Evolutionary conservation across 2,797 vertebrate species (phyloP).

Genomic region (Sebastes itinus): DNA sequence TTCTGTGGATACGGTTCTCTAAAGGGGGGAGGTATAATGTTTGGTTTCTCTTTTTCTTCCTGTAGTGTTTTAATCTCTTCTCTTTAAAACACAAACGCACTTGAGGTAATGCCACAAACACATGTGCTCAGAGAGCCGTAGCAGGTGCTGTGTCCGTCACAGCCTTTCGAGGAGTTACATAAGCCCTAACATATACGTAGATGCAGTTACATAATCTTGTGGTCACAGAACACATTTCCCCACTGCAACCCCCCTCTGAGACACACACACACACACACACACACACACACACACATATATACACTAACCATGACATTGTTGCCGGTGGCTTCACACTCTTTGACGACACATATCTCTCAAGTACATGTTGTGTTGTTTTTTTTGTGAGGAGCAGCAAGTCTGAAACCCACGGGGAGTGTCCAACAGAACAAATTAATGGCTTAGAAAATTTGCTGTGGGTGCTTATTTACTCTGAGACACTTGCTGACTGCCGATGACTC

Average conservation of each 20-base stretch:
- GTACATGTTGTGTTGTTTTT: conserved; percentile 6
- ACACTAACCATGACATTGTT: neutral
- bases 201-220: conserved; percentile 41
- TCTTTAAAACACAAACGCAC: neutral
- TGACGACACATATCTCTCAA: neutral
- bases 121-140: neutral
- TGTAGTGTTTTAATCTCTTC: neutral
- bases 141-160: conserved; percentile 1
- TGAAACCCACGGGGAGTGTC: conserved; percentile 8
- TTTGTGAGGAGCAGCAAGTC: conserved; percentile 1
- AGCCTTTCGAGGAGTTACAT: conserved; percentile 27
- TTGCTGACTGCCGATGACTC: conserved; percentile 22
- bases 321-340: conserved; percentile 20
- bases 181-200: conserved; percentile 41
- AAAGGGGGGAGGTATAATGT: neutral
- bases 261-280: neutral
- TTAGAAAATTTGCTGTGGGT: conserved; percentile 21
- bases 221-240: conserved; percentile 31
- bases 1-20: neutral
- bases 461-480: conserved; percentile 5
- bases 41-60: neutral
- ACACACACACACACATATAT: conserved; percentile 3
- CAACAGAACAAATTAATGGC: conserved; percentile 23
- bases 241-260: neutral
- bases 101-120: neutral